Percentiles rank a stretch among this genome's conserved stretches.
Conservation (phyloP, 2,797 vertebrate species). For the Sarcophilus harrisii region DNA sequence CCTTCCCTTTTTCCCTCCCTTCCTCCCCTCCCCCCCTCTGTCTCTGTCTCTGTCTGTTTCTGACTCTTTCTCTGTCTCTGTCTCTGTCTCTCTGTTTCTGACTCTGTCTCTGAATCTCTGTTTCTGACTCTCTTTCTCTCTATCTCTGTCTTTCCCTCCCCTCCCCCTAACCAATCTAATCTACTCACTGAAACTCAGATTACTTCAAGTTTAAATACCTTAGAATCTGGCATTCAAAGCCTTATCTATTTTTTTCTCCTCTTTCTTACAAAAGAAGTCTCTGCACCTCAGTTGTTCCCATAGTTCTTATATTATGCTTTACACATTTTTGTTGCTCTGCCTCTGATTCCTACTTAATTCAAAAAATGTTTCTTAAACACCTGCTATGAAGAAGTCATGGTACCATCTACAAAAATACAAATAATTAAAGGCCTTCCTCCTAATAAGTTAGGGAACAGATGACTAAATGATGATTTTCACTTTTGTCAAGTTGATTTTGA, state of each 20-base stretch:
- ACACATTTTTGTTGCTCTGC: not conserved
- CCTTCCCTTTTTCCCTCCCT: no score
- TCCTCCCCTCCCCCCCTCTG: no score
- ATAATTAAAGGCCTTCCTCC: not conserved
- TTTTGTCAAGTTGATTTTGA: not conserved
- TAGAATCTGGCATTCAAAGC: not conserved
- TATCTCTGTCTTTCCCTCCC: no score
- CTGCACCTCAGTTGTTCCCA: not conserved
- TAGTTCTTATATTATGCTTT: not conserved
- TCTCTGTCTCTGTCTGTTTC: no score
- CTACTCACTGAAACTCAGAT: not conserved
- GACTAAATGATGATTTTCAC: not conserved
- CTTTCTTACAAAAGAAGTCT: not conserved
- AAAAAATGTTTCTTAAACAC: not conserved
- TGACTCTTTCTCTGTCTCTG: no score
- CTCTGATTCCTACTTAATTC: not conserved
- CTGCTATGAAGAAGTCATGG: not conserved
- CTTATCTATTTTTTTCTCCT: not conserved
- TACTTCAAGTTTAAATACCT: not conserved
- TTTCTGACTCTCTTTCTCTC: no score
- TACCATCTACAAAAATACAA: not conserved
- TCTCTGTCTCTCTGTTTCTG: no score
- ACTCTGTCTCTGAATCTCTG: no score
- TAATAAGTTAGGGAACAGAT: not conserved
- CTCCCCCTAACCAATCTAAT: not conserved